A percentile compares a stretch with the other conserved stretches of the same genome.
These are phyloP conservation scores for Alfaro cultratus DNA, from an alignment of 2,797 vertebrate species.

Conservation along the genomic window DNA sequence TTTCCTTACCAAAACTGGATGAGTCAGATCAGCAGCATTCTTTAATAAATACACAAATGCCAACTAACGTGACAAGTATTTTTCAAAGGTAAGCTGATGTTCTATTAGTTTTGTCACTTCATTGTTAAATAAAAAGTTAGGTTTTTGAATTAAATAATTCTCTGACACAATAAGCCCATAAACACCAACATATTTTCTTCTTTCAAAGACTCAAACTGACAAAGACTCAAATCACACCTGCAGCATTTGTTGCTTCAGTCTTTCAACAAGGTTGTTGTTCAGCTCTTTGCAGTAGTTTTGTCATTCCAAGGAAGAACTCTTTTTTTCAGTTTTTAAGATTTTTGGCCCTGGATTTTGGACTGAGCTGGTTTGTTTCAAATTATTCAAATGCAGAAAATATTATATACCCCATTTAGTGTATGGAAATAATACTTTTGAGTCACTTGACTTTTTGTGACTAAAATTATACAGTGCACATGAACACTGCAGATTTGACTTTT, in stretches of 20 bases:
- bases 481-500: not conserved
- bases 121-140: not conserved
- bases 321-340: not conserved
- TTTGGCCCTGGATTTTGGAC: not conserved
- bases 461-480: not conserved
- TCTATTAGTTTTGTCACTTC: not conserved
- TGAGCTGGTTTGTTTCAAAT: slow-evolving; percentile 3
- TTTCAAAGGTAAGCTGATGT: not conserved
- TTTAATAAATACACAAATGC: not conserved
- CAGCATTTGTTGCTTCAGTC: not conserved
- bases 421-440: not conserved
- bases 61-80: not conserved
- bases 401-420: not conserved
- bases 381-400: not conserved
- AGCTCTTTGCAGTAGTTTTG: slow-evolving; percentile 9
- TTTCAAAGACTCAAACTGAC: slow-evolving; percentile 3
- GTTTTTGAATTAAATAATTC: not conserved
- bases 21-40: not conserved
- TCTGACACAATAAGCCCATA: not conserved
- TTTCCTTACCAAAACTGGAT: not conserved
- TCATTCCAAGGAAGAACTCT: not conserved
- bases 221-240: slow-evolving; percentile 9
- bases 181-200: not conserved
- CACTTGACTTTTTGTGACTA: not conserved
- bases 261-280: slow-evolving; percentile 5